A percentile compares a stretch with the other conserved stretches of the same genome.
These are phyloP conservation scores for Anthopleura sola DNA, from an alignment of 64 coral and sea anemone species.

Conservation along the genomic window DNA sequence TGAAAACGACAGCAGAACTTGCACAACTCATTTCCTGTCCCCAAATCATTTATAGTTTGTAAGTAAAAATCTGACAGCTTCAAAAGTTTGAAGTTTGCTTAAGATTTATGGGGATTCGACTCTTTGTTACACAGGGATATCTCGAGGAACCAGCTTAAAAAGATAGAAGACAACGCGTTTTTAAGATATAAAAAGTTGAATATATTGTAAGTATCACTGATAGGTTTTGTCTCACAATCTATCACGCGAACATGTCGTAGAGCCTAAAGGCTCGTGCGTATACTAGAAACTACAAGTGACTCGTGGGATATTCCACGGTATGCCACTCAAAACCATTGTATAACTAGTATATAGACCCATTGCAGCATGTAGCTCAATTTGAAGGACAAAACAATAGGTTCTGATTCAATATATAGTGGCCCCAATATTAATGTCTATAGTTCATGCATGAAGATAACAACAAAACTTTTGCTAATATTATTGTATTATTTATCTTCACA, in stretches of 20 bases:
- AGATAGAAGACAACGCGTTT: not conserved
- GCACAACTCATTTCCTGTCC: not conserved
- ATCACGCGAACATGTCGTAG: too few relatives aligned
- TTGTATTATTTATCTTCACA: not conserved
- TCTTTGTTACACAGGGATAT: not conserved
- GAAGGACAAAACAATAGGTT: too few relatives aligned
- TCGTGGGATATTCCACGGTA: too few relatives aligned
- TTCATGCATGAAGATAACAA: not conserved
- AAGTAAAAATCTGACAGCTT: not conserved
- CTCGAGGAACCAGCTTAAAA: not conserved
- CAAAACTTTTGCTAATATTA: not conserved
- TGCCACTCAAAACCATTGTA: too few relatives aligned
- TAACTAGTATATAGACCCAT: too few relatives aligned
- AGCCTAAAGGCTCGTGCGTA: too few relatives aligned
- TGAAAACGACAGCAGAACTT: not conserved
- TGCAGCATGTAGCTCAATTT: too few relatives aligned
- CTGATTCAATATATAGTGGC: too few relatives aligned
- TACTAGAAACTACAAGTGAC: too few relatives aligned
- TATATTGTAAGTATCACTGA: not conserved
- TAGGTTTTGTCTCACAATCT: not conserved
- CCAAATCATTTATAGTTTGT: not conserved
- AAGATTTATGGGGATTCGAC: not conserved
- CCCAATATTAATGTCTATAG: too few relatives aligned
- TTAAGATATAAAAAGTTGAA: not conserved
- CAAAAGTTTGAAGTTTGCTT: not conserved